Conservation (phyloP, 2,113 vertebrate species). For the Theristicus caerulescens region DNA sequence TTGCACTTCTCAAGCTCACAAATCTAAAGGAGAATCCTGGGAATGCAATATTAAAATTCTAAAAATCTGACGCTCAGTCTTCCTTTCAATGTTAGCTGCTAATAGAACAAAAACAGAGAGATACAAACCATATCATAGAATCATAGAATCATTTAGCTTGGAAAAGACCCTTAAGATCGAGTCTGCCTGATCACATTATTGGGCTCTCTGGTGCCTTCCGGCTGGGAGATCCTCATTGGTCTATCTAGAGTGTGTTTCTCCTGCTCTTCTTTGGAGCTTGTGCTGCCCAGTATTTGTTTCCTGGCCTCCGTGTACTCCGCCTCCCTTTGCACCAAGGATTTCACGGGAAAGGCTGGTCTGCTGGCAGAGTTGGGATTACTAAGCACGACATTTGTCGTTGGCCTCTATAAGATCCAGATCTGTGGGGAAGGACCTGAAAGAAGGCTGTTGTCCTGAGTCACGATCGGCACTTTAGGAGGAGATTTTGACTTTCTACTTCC, state of each 20-base stretch:
- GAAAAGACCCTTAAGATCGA: not conserved
- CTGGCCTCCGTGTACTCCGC: conserved; percentile 86
- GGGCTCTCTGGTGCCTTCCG: not conserved
- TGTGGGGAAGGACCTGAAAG: conserved; percentile 82
- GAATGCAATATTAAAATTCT: not conserved
- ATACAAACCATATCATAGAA: not conserved
- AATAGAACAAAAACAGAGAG: not conserved
- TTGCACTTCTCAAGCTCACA: not conserved
- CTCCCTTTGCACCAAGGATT: conserved; percentile 87
- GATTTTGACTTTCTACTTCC: conserved; percentile 85
- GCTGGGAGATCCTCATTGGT: not conserved
- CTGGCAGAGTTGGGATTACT: conserved; percentile 75
- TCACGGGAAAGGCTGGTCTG: conserved; percentile 80
- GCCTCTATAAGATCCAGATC: conserved; percentile 88
- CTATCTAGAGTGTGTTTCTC: conserved; percentile 84
- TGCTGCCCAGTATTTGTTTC: conserved; percentile 86
- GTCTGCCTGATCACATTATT: not conserved
- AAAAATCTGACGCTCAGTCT: not conserved
- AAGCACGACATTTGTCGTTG: conserved; percentile 81
- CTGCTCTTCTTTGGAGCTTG: conserved; percentile 81
- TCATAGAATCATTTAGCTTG: not conserved
- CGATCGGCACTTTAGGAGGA: conserved; percentile 78
- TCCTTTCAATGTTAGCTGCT: not conserved
- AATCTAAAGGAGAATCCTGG: not conserved
- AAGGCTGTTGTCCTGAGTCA: conserved; percentile 87